Base-by-base conservation (phyloP, 2,797 vertebrate species). In the Phalloptychus januarius region DNA sequence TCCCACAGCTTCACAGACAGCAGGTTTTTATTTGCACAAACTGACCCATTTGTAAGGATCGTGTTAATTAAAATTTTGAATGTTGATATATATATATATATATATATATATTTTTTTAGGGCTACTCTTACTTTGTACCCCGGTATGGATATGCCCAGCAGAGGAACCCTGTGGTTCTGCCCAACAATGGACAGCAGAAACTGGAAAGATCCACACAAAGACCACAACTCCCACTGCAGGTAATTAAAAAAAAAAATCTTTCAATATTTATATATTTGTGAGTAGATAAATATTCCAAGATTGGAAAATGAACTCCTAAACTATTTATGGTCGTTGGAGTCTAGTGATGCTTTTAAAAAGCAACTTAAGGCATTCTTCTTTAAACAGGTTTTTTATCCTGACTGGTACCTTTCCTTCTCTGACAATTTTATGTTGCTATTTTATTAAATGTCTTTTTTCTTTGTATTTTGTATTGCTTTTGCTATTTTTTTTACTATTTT, bases 151-250 rank as follows among this genome's bases (percentile, higher is more conserved):
- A 93, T 71, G 93, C 95, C 23, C 90, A 92, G 86, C 89, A 92
- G 89, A 93, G 91, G 82, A 95, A 94, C 16, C 38, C 84, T 33
- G 83, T 77, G 2, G 5, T 91, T 72, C 61, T 87, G 61, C 93
- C 92, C 28, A 94, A 86, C 89, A 92, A 90, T 0, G 79, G 78
- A 11, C 94, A 93, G 79, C 90, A 85, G 81, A 89, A 87, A 82
- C 85, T 88, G 86, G 93, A 93, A n/a, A 93, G 87, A 70, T 78
- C 88, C 12, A 95, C 94, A 28, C 90, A 92, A 82, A 90, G 84
- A 72, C 94, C 95, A 79, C 94, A 94, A 88, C 94, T 93, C 63
- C 94, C 94, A 54, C 88, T 93, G 75, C 95, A 95, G 91, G 95
- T 96, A 71, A 7, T n/a, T 44, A 10, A 6, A 5, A 61, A 0